These are phyloP conservation scores for Drosophila borborema DNA, from an alignment of 2,888 invertebrate genomes.

Conservation along the genomic window DNA sequence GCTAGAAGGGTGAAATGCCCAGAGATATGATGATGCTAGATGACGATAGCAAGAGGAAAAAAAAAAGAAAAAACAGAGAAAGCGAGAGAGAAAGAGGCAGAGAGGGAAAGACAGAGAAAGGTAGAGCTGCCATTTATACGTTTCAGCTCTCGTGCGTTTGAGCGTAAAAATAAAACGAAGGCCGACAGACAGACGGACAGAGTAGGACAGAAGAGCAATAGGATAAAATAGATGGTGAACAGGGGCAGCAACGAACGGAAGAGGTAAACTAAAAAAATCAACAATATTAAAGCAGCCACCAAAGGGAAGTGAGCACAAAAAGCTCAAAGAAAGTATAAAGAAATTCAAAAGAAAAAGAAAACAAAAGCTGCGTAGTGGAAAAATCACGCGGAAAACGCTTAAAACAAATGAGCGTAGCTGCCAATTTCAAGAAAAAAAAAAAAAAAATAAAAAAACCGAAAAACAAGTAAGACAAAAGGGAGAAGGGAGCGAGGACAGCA, in stretches of 20 bases:
- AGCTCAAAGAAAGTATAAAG: slow-evolving; percentile 33
- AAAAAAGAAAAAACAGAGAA: slow-evolving; percentile 4
- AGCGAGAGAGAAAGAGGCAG: background rate
- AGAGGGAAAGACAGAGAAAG: background rate
- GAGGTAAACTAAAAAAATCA: slow-evolving; percentile 74
- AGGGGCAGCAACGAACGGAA: background rate
- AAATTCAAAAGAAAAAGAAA: slow-evolving; percentile 15
- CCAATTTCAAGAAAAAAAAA: background rate
- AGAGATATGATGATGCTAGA: slow-evolving; percentile 57
- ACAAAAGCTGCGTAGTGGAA: slow-evolving; percentile 40
- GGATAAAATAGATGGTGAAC: slow-evolving; percentile 3
- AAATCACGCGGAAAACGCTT: slow-evolving; percentile 69
- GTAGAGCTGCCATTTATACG: slow-evolving; percentile 73
- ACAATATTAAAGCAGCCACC: slow-evolving; percentile 71
- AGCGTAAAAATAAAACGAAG: slow-evolving; percentile 80
- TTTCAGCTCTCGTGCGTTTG: slow-evolving; percentile 80
- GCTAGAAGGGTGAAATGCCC: slow-evolving; percentile 77
- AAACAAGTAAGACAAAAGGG: background rate
- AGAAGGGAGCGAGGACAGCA: slow-evolving; percentile 5
- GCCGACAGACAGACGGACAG: slow-evolving; percentile 20
- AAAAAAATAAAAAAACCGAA: too few relatives aligned
- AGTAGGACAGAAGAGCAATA: background rate
- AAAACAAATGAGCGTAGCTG: slow-evolving; percentile 66
- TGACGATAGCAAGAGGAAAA: slow-evolving; percentile 36
- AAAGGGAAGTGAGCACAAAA: slow-evolving; percentile 35